Percentiles rank a stretch among this genome's conserved stretches.
Evolutionary conservation across 2,797 vertebrate species (phyloP).

Genomic region (Takifugu rubripes): DNA sequence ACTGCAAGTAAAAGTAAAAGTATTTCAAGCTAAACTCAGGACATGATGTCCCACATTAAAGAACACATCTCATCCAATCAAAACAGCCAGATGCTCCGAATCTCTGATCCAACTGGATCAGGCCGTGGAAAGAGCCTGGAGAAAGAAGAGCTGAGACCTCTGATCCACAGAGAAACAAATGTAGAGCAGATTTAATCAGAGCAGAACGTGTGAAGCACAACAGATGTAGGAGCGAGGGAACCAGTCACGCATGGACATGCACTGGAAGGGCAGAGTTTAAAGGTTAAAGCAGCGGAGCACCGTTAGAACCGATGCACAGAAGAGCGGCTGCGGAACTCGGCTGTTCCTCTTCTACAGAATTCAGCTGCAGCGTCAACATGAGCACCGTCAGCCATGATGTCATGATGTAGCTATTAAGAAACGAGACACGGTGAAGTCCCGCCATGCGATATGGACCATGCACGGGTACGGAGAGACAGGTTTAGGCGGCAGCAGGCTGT

Average conservation of each 20-base stretch:
- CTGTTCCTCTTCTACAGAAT: slow-evolving; percentile 22
- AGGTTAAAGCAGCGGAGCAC: slow-evolving; percentile 34
- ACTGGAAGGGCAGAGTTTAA: slow-evolving; percentile 32
- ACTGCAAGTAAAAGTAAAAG: slow-evolving; percentile 53
- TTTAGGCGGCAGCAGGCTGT: slow-evolving; percentile 40
- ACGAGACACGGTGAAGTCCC: slow-evolving; percentile 23
- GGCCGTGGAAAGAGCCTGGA: neutral
- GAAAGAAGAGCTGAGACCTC: slow-evolving; percentile 12
- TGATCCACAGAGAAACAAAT: slow-evolving; percentile 3
- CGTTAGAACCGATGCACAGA: slow-evolving; percentile 21
- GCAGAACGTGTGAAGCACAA: slow-evolving; percentile 7
- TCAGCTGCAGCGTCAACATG: slow-evolving; percentile 39
- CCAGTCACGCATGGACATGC: neutral
- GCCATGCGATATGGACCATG: slow-evolving; percentile 4
- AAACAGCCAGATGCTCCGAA: slow-evolving; percentile 63
- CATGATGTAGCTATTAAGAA: slow-evolving; percentile 34
- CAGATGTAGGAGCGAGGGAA: slow-evolving; percentile 3
- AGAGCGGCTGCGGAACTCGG: slow-evolving; percentile 4
- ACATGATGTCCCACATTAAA: slow-evolving; percentile 48
- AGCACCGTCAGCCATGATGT: slow-evolving; percentile 41
- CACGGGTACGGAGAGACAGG: slow-evolving; percentile 7
- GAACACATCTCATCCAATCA: slow-evolving; percentile 48
- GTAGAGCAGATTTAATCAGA: neutral
- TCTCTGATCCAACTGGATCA: slow-evolving; percentile 24
- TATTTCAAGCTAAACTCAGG: slow-evolving; percentile 38